phyloP scores from a whole-genome alignment of 2,113 vertebrate genomes.

The Hypanus sabinus region DNA sequence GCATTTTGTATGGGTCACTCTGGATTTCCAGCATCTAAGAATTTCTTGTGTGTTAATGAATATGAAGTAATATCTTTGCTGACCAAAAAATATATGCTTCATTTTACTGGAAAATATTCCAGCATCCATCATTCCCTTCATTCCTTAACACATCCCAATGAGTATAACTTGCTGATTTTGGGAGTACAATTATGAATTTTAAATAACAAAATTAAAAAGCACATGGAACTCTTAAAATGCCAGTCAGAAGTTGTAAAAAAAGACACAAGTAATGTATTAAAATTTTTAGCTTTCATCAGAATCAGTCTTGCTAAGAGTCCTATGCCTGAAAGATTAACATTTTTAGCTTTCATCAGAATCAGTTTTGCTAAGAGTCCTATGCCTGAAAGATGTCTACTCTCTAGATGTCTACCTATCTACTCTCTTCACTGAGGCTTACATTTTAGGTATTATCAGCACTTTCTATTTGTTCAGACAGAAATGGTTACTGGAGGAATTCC shows the following conservation, averaged over 20 bases:
- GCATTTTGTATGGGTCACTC: no score
- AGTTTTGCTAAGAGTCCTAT: background rate
- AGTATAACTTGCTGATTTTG: background rate
- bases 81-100: background rate
- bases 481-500: no score
- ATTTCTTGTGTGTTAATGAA: no score
- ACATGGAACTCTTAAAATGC: background rate
- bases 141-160: background rate
- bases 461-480: no score
- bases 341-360: background rate
- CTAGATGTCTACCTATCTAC: no score
- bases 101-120: background rate
- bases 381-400: no score
- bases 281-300: background rate
- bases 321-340: background rate
- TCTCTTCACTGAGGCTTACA: no score
- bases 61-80: background rate
- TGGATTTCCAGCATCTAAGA: no score
- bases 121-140: background rate
- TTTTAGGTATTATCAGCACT: no score
- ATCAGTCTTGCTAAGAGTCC: background rate
- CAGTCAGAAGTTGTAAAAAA: background rate
- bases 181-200: background rate
- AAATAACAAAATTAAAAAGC: background rate
- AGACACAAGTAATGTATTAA: background rate